These are phyloP conservation scores for Tribolium madens DNA, from an alignment of 1,140 invertebrate species.

Conservation along the genomic window DNA sequence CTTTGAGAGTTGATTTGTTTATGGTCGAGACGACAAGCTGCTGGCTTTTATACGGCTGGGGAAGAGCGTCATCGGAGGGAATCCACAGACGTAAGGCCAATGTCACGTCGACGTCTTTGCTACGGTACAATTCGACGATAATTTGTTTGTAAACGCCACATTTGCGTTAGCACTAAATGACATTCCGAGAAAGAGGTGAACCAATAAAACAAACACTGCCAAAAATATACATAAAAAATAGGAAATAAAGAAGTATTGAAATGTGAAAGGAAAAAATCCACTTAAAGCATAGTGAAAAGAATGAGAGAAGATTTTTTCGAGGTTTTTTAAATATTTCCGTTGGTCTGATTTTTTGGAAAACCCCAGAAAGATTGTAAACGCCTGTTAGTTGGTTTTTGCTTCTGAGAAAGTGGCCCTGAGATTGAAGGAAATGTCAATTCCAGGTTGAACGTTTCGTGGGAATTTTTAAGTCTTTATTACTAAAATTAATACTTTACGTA, in stretches of 20 bases:
- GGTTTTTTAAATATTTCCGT: not conserved
- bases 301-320: no score
- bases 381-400: not conserved
- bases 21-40: not conserved
- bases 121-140: slow-evolving; percentile 7
- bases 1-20: slow-evolving; percentile 18
- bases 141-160: slow-evolving; percentile 27
- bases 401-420: slow-evolving; percentile 6
- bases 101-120: slow-evolving; percentile 17
- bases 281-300: no score
- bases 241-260: not conserved
- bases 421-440: not conserved
- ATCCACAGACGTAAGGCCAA: slow-evolving; percentile 19
- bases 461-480: not conserved
- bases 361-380: not conserved
- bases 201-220: not conserved
- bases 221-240: not conserved
- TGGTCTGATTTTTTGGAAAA: no score
- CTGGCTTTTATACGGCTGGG: not conserved
- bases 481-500: not conserved
- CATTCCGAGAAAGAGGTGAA: not conserved
- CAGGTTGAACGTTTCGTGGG: not conserved
- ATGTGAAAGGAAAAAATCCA: not conserved
- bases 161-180: slow-evolving; percentile 19
- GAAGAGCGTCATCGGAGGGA: slow-evolving; percentile 13